Percentiles rank a stretch among this genome's conserved stretches.
phyloP scores from a whole-genome alignment of 2,797 vertebrate genomes.

The Gobionotothen gibberifrons region DNA sequence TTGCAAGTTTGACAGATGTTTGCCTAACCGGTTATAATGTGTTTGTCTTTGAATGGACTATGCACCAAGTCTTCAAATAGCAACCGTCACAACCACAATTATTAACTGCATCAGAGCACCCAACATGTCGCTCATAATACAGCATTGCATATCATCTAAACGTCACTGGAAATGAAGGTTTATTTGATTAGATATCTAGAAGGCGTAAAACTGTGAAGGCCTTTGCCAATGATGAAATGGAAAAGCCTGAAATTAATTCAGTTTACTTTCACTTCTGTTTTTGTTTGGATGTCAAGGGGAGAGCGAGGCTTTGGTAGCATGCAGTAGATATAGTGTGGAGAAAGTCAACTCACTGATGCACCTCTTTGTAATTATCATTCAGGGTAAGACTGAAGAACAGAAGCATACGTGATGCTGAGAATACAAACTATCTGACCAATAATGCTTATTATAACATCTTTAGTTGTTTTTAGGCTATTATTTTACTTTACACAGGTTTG shows the following conservation, averaged over 20 bases:
- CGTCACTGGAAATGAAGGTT: no score
- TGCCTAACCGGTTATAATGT: neutral
- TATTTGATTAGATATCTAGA: neutral
- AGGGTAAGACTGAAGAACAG: slow-evolving; percentile 16
- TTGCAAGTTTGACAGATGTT: neutral
- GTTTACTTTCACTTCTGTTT: slow-evolving; percentile 9
- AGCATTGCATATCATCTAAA: no score
- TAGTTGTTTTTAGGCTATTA: neutral
- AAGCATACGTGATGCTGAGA: slow-evolving; percentile 10
- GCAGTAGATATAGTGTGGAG: neutral
- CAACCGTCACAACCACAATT: slow-evolving; percentile 6
- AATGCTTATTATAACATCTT: neutral
- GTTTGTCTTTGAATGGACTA: neutral
- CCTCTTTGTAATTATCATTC: slow-evolving; percentile 36
- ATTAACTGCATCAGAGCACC: neutral
- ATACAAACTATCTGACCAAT: slow-evolving; percentile 10
- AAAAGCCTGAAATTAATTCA: slow-evolving; percentile 9
- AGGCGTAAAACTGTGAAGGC: rapidly evolving
- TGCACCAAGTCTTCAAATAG: neutral
- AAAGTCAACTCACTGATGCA: slow-evolving; percentile 2
- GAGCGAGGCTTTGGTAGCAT: neutral
- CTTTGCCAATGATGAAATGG: neutral
- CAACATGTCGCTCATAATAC: neutral
- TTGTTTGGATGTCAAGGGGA: neutral
- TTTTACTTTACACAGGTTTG: neutral